Base-by-base conservation (phyloP, 2,113 vertebrate species). In the Erpornis zantholeuca region DNA sequence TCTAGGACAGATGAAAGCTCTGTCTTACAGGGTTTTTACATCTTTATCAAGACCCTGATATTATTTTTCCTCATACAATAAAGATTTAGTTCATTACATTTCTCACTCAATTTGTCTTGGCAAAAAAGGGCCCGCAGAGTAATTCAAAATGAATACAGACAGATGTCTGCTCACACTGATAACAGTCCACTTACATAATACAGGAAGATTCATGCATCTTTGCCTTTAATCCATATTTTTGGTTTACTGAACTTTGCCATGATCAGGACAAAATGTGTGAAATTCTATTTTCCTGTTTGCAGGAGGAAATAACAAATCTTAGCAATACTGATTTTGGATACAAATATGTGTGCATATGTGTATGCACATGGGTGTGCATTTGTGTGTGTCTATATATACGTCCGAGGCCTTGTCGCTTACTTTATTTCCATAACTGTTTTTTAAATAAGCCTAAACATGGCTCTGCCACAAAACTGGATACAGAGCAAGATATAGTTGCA, bases 21-120 rank as follows among this genome's bases (percentile, higher is more conserved):
- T 27, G 11, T 42, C 17, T 82, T 50, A 35, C 1, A 2, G 7
- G 6, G 2, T 9, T 80, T 76, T 65, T 68, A 76, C 50, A 69
- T 72, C 31, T 95, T 64, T 56, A 86, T 15, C 25, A 69, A 71
- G 14, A 69, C 59, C 11, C 27, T 84, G 54, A 83, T 70, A 54
- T 27, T n/a, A 31, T 79, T 94, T 72, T 14, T 93, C 57, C 14
- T 94, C 33, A n/a, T 60, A 56, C 17, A 94, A 69, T 72, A 40
- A 71, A 14, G 15, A 60, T 71, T 75, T 94, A 90, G 59, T 97
- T 94, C 95, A 86, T 90, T 92, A 29, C 44, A 91, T 93, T 93
- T 94, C 73, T 50, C 15, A 88, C 31, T 95, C 38, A 19, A 65
- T 95, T 98, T 87, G 10, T 89, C 89, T 89, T 95, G 75, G 35